These are phyloP conservation scores for Vireo griseus DNA, from an alignment of 2,797 vertebrate genomes.

Conservation along the genomic window DNA sequence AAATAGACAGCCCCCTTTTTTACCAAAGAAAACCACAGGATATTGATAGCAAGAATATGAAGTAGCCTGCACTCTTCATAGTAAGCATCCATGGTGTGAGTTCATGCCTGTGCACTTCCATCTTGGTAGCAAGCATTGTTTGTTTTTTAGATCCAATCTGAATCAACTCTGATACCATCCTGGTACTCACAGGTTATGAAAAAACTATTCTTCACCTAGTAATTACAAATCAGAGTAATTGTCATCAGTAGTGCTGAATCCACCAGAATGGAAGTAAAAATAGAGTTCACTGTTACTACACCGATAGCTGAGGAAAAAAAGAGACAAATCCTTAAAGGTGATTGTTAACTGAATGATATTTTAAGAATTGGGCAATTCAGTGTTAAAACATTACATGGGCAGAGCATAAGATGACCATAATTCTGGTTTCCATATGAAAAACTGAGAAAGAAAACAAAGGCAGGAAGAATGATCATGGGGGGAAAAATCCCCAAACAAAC, in stretches of 20 bases:
- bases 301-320: not conserved
- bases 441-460: not conserved
- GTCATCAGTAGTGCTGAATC: not conserved
- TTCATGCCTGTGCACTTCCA: not conserved
- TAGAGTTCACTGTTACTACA: not conserved
- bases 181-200: not conserved
- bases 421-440: not conserved
- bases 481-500: not conserved
- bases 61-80: not conserved
- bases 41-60: not conserved
- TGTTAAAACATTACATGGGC: not conserved
- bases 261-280: not conserved
- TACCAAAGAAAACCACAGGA: not conserved
- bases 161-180: accelerated
- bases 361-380: not conserved
- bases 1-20: not conserved
- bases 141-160: not conserved
- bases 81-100: not conserved
- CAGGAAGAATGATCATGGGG: not conserved
- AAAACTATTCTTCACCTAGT: not conserved
- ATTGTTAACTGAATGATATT: not conserved
- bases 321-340: not conserved
- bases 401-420: not conserved
- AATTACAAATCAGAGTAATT: not conserved
- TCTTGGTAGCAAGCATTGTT: not conserved